These are phyloP conservation scores for Serinus canaria DNA, from an alignment of 2,113 vertebrate species.

Conservation along the genomic window DNA sequence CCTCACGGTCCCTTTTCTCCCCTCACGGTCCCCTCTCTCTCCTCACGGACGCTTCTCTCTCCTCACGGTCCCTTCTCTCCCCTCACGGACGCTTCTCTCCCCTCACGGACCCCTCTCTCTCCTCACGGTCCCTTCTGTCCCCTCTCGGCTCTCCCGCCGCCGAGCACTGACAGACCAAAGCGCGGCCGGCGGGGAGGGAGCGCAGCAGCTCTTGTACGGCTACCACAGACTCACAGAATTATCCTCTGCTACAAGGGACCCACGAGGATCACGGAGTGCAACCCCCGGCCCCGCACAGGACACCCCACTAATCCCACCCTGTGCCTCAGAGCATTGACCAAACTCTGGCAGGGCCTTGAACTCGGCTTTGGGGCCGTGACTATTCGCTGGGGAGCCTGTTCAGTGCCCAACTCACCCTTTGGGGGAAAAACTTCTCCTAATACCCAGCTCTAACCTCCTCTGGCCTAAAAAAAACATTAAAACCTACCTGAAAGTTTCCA, in stretches of 20 bases:
- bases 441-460: neutral
- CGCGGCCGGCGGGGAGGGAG: rapidly evolving
- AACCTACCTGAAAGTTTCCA: neutral
- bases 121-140: rapidly evolving
- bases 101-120: neutral
- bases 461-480: neutral
- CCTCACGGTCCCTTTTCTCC: too few species aligned
- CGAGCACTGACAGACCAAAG: rapidly evolving
- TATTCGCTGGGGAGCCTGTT: neutral
- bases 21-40: too few species aligned
- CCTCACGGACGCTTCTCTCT: neutral
- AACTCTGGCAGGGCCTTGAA: neutral
- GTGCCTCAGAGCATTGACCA: neutral
- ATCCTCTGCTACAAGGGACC: neutral
- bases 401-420: neutral
- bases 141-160: rapidly evolving
- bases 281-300: too few species aligned
- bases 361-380: neutral
- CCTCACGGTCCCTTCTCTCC: neutral
- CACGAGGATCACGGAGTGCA: neutral
- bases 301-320: neutral
- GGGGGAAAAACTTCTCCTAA: neutral
- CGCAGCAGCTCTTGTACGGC: rapidly evolving
- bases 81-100: too few species aligned
- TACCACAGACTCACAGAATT: too few species aligned